phyloP scores from a whole-genome alignment of 2,113 vertebrate genomes.

The Ornithorhynchus anatinus region DNA sequence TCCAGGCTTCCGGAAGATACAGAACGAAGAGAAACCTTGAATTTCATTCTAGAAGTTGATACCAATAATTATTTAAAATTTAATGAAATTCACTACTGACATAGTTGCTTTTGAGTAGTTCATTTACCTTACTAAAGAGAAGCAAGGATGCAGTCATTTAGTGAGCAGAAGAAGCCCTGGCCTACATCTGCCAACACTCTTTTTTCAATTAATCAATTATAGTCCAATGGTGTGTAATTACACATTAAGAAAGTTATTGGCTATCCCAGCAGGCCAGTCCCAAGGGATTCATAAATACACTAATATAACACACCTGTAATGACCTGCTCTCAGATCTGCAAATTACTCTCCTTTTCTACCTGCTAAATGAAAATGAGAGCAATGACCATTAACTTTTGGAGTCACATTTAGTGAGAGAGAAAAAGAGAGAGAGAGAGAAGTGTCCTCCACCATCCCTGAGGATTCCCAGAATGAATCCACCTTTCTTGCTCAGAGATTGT shows the following conservation, averaged over 20 bases:
- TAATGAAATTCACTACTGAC: conserved; percentile 77
- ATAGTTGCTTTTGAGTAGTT: conserved; percentile 78
- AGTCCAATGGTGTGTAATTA: conserved; percentile 78
- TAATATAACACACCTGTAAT: conserved; percentile 81
- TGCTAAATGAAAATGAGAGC: conserved; percentile 73
- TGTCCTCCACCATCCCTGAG: conserved; percentile 38
- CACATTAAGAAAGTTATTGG: conserved; percentile 82
- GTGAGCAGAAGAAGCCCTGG: conserved; percentile 74
- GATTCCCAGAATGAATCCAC: conserved; percentile 62
- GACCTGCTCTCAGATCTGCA: conserved; percentile 70
- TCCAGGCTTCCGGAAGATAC: no score
- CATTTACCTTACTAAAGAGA: conserved; percentile 80
- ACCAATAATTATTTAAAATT: conserved; percentile 78
- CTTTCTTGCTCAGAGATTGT: conserved; percentile 31
- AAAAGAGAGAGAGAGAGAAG: conserved; percentile 48
- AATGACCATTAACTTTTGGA: conserved; percentile 76
- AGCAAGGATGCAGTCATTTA: conserved; percentile 77
- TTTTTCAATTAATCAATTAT: conserved; percentile 86
- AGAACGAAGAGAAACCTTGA: conserved; percentile 52
- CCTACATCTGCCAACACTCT: conserved; percentile 78
- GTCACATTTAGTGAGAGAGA: conserved; percentile 68
- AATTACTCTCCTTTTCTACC: conserved; percentile 64
- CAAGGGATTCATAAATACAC: conserved; percentile 75
- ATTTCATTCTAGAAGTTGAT: conserved; percentile 75
- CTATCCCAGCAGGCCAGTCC: conserved; percentile 72